Evolutionary conservation across 2,797 vertebrate species (phyloP).

Genomic region (Anas flavirostris): DNA sequence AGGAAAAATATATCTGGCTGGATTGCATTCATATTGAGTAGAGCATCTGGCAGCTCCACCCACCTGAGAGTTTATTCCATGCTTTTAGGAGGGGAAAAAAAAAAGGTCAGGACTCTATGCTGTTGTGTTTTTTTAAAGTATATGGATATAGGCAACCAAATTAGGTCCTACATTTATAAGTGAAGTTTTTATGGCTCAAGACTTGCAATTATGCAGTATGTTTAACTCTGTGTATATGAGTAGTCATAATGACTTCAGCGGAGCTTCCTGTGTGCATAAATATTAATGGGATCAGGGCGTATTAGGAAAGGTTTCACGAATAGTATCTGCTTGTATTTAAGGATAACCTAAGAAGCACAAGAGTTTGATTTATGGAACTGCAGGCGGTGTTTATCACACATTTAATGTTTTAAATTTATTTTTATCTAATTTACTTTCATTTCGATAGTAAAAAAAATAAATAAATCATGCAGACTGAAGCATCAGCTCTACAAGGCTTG

Average conservation of each 20-base stretch:
- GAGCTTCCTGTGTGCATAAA: constrained; percentile 38
- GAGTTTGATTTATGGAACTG: not conserved
- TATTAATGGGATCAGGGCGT: not conserved
- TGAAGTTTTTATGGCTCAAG: constrained; percentile 38
- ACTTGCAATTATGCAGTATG: not conserved
- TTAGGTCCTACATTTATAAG: not conserved
- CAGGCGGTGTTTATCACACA: not conserved
- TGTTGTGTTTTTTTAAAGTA: not conserved
- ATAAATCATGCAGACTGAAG: not conserved
- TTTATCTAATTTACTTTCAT: constrained; percentile 11
- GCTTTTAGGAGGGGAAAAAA: accelerated
- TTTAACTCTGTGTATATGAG: not conserved
- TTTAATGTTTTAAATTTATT: not conserved
- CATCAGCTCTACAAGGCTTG: not conserved
- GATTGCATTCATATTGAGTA: not conserved
- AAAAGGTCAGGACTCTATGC: not conserved
- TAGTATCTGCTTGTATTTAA: constrained; percentile 25
- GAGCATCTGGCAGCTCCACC: not conserved
- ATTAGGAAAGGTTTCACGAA: constrained; percentile 19
- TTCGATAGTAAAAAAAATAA: not conserved
- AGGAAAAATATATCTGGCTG: not conserved
- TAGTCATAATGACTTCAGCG: constrained; percentile 38
- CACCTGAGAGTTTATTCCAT: not conserved
- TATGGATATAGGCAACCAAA: not conserved
- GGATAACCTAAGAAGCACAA: not conserved